These are phyloP conservation scores for Ochlodes sylvanus DNA, from an alignment of 2,888 invertebrate genomes.

Conservation along the genomic window DNA sequence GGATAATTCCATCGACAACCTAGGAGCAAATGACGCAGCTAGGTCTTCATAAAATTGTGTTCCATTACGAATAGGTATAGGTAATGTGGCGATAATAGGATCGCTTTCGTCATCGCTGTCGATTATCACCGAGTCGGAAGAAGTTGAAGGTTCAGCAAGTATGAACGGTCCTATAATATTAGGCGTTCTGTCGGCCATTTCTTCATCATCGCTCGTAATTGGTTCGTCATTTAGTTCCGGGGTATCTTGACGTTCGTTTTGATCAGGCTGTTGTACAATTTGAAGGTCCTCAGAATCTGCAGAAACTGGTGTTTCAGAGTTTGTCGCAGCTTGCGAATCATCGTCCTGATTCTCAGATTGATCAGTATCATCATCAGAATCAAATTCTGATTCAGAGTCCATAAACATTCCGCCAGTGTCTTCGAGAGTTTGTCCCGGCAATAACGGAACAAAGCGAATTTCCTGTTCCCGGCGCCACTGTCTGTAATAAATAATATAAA, in stretches of 20 bases:
- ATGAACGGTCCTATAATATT: neutral
- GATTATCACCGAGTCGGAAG: neutral
- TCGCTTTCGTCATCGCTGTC: neutral
- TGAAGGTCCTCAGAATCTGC: neutral
- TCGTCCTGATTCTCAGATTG: neutral
- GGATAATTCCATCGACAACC: neutral
- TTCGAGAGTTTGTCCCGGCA: neutral
- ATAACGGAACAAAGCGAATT: neutral
- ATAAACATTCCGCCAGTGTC: neutral
- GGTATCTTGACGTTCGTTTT: neutral
- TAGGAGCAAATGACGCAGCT: neutral
- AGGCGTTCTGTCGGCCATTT: neutral
- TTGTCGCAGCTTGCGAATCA: neutral
- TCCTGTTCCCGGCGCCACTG: neutral
- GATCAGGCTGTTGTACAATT: neutral
- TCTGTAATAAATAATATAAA: neutral
- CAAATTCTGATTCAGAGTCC: neutral
- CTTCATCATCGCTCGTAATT: neutral
- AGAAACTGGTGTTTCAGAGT: neutral
- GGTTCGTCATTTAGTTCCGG: neutral
- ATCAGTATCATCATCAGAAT: neutral
- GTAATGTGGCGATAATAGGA: neutral
- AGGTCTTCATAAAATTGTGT: neutral
- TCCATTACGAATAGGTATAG: slow-evolving; percentile 2
- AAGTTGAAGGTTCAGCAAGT: neutral